Base-by-base conservation (phyloP, 2,888 invertebrate species). In the Protula sp. region DNA sequence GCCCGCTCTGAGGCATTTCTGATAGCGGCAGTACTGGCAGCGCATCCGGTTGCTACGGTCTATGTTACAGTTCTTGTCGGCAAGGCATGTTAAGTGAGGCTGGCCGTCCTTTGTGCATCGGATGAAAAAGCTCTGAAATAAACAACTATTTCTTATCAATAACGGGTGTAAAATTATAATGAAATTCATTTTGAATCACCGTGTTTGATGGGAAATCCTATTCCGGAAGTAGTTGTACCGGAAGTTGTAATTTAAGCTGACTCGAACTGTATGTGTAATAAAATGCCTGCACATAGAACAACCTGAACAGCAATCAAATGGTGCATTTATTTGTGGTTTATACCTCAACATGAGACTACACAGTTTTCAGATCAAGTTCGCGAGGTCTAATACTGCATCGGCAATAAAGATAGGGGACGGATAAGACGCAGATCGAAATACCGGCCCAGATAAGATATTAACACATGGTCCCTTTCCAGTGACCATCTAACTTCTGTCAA, bases 11-110 rank as follows among this genome's bases (percentile, higher is more conserved):
- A 76, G 66, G 61, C 77, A 78, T 50, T 71, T 71, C 65, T 76
- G 72, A 62, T 72, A 77, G 48, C 78, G 73, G 62, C 78, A 78
- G 57, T 70, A 71, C 63, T 77, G 78, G 59, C 78, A 78, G 19
- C 74, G 71, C 57, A 75, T 71, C 27, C 78, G 69, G 26, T 61
- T 66, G 14, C 28, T 53, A 5, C 55, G 31, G 19, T 38, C 58
- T 28, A 66, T 53, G 53, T 61, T 57, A 54, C 66, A 66, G 19
- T 29, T 26, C 5, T 31, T 55, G 47, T 30, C 47, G 19, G 24
- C 55, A 24, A 53, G 24, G 47, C 66, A 66, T 9, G 55, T 47
- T 47, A 61, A 59, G 9, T 47, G 47, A 1, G 64, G 62, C 24
- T 51, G 14, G 2, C 58, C 61, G 27, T 64, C 62, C 31, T 67